A percentile compares a stretch with the other conserved stretches of the same genome.
Conservation (phyloP, 2,888 invertebrate species). For the Heliconius erato region DNA sequence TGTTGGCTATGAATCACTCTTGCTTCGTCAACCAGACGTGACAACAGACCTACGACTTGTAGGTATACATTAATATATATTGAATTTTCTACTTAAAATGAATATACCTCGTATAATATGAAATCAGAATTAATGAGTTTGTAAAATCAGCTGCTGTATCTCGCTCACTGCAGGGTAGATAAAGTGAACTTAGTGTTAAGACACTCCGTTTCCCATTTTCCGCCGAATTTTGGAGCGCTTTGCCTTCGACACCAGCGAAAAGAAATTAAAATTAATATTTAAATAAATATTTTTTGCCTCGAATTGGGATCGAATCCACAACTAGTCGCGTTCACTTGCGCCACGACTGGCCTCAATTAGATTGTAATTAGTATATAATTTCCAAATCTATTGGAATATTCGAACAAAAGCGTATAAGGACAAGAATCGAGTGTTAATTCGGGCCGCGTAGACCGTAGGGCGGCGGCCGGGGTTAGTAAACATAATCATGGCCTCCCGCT, state of each 20-base stretch:
- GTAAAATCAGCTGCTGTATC: background rate
- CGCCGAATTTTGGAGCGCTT: background rate
- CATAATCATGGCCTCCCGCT: constrained; percentile 82
- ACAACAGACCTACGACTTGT: background rate
- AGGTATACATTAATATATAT: background rate
- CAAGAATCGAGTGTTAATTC: constrained; percentile 83
- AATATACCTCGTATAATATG: background rate
- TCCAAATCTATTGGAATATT: constrained; percentile 17
- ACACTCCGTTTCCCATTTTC: background rate
- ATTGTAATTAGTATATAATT: background rate
- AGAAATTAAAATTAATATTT: background rate
- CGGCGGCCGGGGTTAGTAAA: constrained; percentile 79
- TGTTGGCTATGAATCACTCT: constrained; percentile 5
- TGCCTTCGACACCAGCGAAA: background rate
- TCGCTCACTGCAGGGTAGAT: background rate
- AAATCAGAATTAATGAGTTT: too few species aligned
- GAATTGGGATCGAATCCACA: background rate
- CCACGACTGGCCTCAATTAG: background rate
- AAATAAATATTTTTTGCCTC: background rate
- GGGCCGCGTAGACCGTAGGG: constrained; percentile 75
- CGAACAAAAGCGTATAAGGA: constrained; percentile 62
- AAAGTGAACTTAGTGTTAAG: background rate
- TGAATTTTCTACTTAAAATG: background rate
- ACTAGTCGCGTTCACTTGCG: background rate
- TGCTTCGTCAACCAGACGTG: background rate